Conservation (phyloP, 1,140 invertebrate genomes). For the Heliconius congener region DNA sequence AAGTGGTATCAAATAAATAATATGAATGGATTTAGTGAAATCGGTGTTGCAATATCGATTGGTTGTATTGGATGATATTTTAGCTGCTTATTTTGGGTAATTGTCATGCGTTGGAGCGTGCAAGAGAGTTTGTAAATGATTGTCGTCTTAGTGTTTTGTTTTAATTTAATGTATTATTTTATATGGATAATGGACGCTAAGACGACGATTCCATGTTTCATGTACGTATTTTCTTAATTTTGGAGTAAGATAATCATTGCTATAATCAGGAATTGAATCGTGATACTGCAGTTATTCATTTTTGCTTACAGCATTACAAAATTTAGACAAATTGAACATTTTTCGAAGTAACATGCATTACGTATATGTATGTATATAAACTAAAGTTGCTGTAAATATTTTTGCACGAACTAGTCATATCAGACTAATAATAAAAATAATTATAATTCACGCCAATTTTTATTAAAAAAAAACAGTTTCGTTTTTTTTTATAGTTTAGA, state of each 20-base stretch:
- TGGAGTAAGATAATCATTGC: background rate
- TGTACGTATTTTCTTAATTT: no score
- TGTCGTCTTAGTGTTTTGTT: no score
- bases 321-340: background rate
- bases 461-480: background rate
- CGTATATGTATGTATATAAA: constrained; percentile 29
- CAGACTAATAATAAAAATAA: constrained; percentile 41
- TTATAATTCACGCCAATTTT: constrained; percentile 36
- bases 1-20: background rate
- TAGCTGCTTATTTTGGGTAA: background rate
- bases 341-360: background rate
- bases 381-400: constrained; percentile 64
- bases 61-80: background rate
- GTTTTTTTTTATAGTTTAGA: background rate
- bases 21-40: background rate
- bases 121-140: no score
- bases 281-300: background rate
- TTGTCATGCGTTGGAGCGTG: background rate
- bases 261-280: background rate
- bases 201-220: no score
- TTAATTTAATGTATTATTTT: no score
- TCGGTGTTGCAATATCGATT: background rate
- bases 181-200: no score
- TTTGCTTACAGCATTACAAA: background rate
- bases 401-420: constrained; percentile 71